These are phyloP conservation scores for Falco peregrinus DNA, from an alignment of 2,797 vertebrate species.

Conservation along the genomic window DNA sequence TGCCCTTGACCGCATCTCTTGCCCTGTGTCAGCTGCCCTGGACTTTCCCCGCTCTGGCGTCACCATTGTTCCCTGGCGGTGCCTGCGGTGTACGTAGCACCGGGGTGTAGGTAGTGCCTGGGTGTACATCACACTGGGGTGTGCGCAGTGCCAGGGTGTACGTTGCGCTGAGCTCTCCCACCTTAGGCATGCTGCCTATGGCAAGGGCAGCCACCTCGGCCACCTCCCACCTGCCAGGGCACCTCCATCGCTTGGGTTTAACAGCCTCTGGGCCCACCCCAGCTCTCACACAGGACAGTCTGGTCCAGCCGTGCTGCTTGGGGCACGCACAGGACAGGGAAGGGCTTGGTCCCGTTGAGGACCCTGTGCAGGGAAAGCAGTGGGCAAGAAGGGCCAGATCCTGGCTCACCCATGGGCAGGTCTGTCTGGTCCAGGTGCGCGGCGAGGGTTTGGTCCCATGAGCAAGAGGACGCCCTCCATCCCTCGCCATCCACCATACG, in stretches of 20 bases:
- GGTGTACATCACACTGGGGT: not conserved
- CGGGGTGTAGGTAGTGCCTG: not conserved
- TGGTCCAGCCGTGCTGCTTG: not conserved
- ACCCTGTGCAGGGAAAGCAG: rapidly evolving
- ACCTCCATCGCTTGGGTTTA: not conserved
- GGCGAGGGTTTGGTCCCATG: not conserved
- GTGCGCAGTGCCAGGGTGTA: rapidly evolving
- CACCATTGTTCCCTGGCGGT: constrained; percentile 17
- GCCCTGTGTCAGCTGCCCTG: not conserved
- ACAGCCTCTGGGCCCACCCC: not conserved
- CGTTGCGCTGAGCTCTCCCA: rapidly evolving
- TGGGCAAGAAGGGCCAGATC: not conserved
- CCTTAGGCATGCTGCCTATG: rapidly evolving
- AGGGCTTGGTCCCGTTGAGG: not conserved
- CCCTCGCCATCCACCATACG: rapidly evolving
- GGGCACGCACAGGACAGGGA: not conserved
- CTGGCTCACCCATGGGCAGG: rapidly evolving
- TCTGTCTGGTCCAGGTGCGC: too few relatives aligned
- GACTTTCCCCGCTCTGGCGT: constrained; percentile 57
- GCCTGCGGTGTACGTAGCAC: not conserved
- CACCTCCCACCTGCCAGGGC: not conserved
- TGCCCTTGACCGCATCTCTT: constrained; percentile 16
- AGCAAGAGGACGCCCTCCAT: rapidly evolving
- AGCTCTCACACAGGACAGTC: not conserved
- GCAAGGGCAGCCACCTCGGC: not conserved